Evolutionary conservation across 2,888 invertebrate genomes (phyloP).

Genomic region (Periphyllus acericola): DNA sequence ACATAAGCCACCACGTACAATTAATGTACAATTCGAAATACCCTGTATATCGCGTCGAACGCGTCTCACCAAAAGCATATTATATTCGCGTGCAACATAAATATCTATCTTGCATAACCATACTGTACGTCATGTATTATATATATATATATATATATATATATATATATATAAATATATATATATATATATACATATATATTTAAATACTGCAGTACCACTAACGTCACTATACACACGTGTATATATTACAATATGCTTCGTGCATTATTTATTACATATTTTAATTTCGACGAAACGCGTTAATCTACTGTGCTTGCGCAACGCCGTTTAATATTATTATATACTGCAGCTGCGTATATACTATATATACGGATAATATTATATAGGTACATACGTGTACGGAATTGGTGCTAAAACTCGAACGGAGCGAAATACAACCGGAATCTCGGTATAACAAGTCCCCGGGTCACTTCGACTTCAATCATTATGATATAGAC

Average conservation of each 20-base stretch:
- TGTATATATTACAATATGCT: not conserved
- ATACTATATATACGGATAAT: not conserved
- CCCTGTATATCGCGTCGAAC: not conserved
- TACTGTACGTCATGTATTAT: too few relatives aligned
- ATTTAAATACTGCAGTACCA: not conserved
- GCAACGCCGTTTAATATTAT: not conserved
- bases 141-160: not conserved
- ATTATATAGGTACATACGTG: too few relatives aligned
- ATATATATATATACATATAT: not conserved
- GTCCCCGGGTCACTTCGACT: not conserved
- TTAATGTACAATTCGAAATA: too few relatives aligned
- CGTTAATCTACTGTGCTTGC: not conserved
- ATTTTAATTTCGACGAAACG: not conserved
- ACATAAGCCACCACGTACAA: too few relatives aligned
- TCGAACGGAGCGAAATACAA: not conserved
- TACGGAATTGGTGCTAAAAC: not conserved
- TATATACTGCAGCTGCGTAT: not conserved
- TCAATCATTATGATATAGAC: not conserved
- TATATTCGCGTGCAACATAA: not conserved
- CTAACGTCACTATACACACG: not conserved
- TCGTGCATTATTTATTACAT: not conserved
- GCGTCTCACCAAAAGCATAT: not conserved
- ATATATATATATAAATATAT: not conserved
- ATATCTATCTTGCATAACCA: not conserved
- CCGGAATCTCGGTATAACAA: slow-evolving; percentile 15